These are phyloP conservation scores for Pristiophorus japonicus DNA, from an alignment of 2,113 vertebrate genomes.

Conservation along the genomic window DNA sequence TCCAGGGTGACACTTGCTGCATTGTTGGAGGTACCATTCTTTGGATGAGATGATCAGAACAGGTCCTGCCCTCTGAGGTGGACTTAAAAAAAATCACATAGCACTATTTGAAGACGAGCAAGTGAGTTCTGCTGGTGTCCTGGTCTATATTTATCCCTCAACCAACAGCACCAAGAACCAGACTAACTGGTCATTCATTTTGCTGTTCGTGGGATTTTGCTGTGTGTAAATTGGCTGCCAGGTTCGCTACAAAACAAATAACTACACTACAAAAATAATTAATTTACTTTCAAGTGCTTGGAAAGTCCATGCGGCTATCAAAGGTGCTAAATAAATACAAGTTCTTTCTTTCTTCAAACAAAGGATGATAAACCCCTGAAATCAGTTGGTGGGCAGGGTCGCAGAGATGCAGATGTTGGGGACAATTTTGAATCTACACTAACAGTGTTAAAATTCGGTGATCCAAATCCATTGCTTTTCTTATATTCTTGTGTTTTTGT, in stretches of 20 bases:
- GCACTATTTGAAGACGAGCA: not conserved
- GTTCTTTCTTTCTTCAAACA: too few species aligned
- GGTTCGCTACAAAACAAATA: not conserved
- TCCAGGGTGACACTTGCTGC: not conserved
- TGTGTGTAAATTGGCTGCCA: not conserved
- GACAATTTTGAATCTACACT: not conserved
- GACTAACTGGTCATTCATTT: not conserved
- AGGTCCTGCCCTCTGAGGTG: not conserved
- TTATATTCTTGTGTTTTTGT: not conserved
- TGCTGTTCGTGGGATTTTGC: not conserved
- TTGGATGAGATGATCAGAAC: not conserved
- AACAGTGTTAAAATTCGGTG: not conserved
- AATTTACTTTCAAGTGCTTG: not conserved
- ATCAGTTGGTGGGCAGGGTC: not conserved
- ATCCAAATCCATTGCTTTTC: not conserved
- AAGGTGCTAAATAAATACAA: too few species aligned
- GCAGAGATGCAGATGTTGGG: not conserved
- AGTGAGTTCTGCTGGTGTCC: not conserved
- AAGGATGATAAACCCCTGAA: too few species aligned
- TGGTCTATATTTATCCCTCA: not conserved
- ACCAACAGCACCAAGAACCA: not conserved
- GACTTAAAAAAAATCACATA: not conserved
- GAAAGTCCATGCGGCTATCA: too few species aligned
- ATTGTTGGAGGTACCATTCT: not conserved
- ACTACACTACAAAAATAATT: not conserved